phyloP scores from a whole-genome alignment of 2,113 vertebrate species.

The Columbina picui region DNA sequence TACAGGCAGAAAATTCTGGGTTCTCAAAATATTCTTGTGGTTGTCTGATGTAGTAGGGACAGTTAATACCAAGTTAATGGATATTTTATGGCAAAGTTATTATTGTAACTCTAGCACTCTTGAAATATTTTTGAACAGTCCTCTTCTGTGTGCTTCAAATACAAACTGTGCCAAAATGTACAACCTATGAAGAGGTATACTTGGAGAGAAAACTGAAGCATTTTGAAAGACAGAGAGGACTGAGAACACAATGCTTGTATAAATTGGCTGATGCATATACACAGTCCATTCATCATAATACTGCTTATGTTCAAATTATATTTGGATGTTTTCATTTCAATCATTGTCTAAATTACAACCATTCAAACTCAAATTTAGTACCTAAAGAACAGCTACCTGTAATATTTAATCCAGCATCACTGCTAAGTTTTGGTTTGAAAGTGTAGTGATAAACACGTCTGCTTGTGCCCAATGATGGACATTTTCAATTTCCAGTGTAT shows the following conservation, averaged over 20 bases:
- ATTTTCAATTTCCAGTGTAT: background rate
- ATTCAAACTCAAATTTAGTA: background rate
- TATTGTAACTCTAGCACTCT: constrained; percentile 33
- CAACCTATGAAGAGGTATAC: background rate
- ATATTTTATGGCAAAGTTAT: constrained; percentile 36
- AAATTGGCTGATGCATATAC: background rate
- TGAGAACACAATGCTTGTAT: background rate
- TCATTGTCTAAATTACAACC: background rate
- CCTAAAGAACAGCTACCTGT: background rate
- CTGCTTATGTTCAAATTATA: background rate
- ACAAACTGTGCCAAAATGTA: constrained; percentile 22
- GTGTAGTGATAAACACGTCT: background rate
- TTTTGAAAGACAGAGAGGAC: background rate
- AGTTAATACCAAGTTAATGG: constrained; percentile 51
- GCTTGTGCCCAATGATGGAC: background rate
- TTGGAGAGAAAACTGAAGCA: constrained; percentile 1
- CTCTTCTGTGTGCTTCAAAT: background rate
- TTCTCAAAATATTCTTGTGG: background rate
- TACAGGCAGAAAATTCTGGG: background rate
- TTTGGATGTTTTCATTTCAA: background rate
- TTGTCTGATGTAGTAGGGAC: background rate
- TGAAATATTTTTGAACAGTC: background rate
- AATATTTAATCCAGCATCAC: background rate
- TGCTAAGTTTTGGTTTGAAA: background rate
- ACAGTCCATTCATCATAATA: background rate